These are phyloP conservation scores for Phymastichus coffea DNA, from an alignment of 1,140 invertebrate species.

Conservation along the genomic window DNA sequence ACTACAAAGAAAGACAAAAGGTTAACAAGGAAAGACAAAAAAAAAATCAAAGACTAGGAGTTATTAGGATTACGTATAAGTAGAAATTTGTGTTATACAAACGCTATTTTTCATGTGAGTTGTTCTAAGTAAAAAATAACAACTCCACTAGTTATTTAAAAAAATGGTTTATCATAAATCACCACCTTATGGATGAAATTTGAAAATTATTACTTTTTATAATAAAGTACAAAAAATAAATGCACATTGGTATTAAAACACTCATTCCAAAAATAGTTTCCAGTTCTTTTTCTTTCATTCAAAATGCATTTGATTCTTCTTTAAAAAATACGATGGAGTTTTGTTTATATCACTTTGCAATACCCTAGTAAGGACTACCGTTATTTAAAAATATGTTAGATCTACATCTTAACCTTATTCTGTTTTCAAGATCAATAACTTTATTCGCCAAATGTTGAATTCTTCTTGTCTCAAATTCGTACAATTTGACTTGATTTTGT, in stretches of 20 bases:
- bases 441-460: slow-evolving; percentile 47
- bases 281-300: too few relatives aligned
- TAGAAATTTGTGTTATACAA: too few relatives aligned
- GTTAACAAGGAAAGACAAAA: slow-evolving; percentile 45
- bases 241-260: slow-evolving; percentile 40
- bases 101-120: too few relatives aligned
- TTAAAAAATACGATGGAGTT: too few relatives aligned
- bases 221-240: slow-evolving; percentile 27
- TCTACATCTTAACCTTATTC: slow-evolving; percentile 45
- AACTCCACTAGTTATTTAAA: too few relatives aligned
- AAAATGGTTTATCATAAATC: too few relatives aligned
- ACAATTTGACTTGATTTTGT: slow-evolving; percentile 46
- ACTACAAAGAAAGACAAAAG: slow-evolving; percentile 49
- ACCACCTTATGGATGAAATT: too few relatives aligned
- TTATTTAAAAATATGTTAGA: slow-evolving; percentile 22
- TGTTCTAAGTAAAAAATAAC: too few relatives aligned
- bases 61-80: too few relatives aligned
- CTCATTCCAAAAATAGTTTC: not conserved
- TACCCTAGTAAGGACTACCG: too few relatives aligned
- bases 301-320: too few relatives aligned
- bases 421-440: slow-evolving; percentile 48
- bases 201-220: slow-evolving; percentile 11
- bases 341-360: too few relatives aligned
- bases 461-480: slow-evolving; percentile 48
- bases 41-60: slow-evolving; percentile 32